phyloP scores from a whole-genome alignment of 1,140 invertebrate genomes.

The Lethocerus indicus region DNA sequence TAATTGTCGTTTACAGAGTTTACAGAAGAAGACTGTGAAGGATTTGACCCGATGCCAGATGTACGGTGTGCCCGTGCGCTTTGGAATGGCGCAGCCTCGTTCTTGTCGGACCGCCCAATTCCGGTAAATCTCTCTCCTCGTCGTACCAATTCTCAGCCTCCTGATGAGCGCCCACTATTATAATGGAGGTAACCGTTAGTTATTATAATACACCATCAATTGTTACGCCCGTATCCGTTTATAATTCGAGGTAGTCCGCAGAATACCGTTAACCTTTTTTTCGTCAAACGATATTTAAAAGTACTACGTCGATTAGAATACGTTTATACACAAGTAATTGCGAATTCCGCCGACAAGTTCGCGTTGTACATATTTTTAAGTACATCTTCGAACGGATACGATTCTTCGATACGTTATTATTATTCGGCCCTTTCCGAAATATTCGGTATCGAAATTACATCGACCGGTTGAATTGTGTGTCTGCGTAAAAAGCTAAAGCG shows the following conservation, averaged over 20 bases:
- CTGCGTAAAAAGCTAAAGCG: too few species aligned
- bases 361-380: too few species aligned
- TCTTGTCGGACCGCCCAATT: background rate
- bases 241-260: background rate
- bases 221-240: background rate
- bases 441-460: too few species aligned
- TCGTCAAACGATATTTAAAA: background rate
- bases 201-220: background rate
- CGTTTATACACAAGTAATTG: background rate
- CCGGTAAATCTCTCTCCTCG: slow-evolving; percentile 1
- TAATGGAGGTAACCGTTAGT: background rate
- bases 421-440: too few species aligned
- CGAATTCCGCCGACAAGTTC: background rate
- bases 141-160: slow-evolving; percentile 1
- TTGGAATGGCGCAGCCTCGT: slow-evolving; percentile 1
- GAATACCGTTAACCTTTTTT: background rate
- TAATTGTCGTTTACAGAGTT: background rate
- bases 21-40: background rate
- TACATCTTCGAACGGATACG: too few species aligned
- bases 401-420: too few species aligned
- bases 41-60: slow-evolving; percentile 1
- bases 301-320: background rate
- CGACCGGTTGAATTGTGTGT: too few species aligned
- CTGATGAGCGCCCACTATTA: background rate
- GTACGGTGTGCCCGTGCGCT: background rate